Conservation (phyloP, 2,888 invertebrate species). For the Pardosa pseudoannulata region DNA sequence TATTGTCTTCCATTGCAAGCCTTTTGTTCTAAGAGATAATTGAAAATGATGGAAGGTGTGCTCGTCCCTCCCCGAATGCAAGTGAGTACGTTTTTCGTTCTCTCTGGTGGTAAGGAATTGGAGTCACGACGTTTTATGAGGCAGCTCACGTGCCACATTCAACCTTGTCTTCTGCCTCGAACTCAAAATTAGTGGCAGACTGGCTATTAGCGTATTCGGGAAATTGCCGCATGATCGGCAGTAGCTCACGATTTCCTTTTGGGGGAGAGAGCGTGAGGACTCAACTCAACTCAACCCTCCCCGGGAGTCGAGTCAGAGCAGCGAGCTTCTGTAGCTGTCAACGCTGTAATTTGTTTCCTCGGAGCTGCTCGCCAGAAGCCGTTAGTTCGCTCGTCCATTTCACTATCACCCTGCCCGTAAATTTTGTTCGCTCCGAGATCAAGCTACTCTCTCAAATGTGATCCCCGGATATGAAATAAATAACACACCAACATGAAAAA, state of each 20-base stretch:
- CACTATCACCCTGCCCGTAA: not conserved
- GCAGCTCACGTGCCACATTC: constrained; percentile 49
- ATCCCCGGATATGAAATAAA: no score
- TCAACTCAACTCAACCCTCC: not conserved
- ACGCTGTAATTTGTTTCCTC: constrained; percentile 34
- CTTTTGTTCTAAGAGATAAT: constrained; percentile 26
- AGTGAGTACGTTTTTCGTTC: constrained; percentile 3
- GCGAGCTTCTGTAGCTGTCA: constrained; percentile 33
- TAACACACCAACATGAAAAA: no score
- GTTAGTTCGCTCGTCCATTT: constrained; percentile 2
- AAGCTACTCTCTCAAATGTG: no score
- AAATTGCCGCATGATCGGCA: constrained; percentile 51
- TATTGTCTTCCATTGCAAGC: not conserved
- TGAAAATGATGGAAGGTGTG: constrained; percentile 22
- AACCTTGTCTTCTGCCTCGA: constrained; percentile 38
- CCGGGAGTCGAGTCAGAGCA: constrained; percentile 28
- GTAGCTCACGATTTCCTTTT: constrained; percentile 64
- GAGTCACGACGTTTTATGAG: constrained; percentile 55
- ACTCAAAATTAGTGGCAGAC: constrained; percentile 66
- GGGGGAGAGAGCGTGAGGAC: constrained; percentile 32
- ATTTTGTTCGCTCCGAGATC: no score
- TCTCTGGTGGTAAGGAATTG: constrained; percentile 8
- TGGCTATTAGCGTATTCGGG: constrained; percentile 56
- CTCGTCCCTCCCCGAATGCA: not conserved
- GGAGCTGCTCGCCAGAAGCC: not conserved